Base-by-base conservation (phyloP, 1,140 invertebrate genomes). In the Bombus balteatus region DNA sequence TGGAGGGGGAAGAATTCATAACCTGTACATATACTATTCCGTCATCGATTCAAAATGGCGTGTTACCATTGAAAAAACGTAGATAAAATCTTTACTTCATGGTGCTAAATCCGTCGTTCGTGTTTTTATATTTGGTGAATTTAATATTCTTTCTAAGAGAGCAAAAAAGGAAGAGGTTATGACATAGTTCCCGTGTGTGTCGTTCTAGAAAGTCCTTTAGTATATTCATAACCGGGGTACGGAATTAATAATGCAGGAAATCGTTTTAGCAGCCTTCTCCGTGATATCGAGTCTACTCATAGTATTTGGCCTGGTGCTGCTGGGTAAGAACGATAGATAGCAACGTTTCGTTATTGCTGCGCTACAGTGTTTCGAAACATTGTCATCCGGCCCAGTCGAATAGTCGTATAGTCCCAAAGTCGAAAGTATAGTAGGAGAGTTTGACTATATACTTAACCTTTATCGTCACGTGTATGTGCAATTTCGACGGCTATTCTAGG, bases 261-360 rank as follows among this genome's bases (percentile, higher is more conserved):
- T 95, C 78, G 80, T 96, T 72, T 86, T 96, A 73, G 94, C 95
- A 74, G 88, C 94, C 85, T 91, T 96, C 80, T 96, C 95, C 43
- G 91, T 96, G 77, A 84, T 96, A 87, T 92, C 93, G 65, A 96
- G 95, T 79, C 82, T 96, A 59, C 85, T 95, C 34, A 89, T 96
- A 81, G 95, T 96, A 28, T 91, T 96, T 84, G 87, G 95, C 53
- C 95, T 96, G 78, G 95, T 96, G 71, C 90, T 93, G 72, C 88
- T 95, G 77, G 96, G 96, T 96, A 94, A 95, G 91, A 89, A 84
- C 39, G 37, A 80, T 43, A 74, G 57, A 74, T 73, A 84, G 47
- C 80, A 71, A 70, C 53, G 39, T 68, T 72, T 37, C 34, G 62
- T 78, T 83, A 80, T 80, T 80, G 47, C 53, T 79, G 5, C 41